phyloP scores from a whole-genome alignment of 1,140 invertebrate genomes.

The Mercenaria mercenaria region DNA sequence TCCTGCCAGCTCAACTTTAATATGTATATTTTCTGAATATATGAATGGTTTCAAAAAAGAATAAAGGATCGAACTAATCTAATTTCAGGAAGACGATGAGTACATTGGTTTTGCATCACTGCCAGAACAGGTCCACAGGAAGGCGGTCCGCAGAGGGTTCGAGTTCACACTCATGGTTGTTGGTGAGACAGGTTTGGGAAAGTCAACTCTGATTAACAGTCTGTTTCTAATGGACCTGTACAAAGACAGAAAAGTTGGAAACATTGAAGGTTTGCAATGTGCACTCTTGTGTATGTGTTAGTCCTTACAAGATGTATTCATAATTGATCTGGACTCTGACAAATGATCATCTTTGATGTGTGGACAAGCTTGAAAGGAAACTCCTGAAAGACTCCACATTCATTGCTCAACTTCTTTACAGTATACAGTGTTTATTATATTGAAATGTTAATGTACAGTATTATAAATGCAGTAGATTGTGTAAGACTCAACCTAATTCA shows the following conservation, averaged over 20 bases:
- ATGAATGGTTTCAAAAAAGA: too few species aligned
- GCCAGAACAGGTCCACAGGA: constrained; percentile 87
- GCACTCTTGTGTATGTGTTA: neutral
- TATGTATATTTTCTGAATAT: too few species aligned
- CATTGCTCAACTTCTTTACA: too few species aligned
- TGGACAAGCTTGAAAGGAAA: too few species aligned
- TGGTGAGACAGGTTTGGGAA: constrained; percentile 87
- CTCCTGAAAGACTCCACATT: too few species aligned
- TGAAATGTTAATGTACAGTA: too few species aligned
- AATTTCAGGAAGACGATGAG: constrained; percentile 83
- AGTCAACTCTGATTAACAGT: constrained; percentile 87
- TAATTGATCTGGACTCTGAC: neutral
- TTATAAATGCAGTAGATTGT: too few species aligned
- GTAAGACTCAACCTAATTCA: too few species aligned
- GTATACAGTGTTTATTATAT: too few species aligned
- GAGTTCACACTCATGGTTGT: constrained; percentile 88
- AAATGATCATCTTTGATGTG: too few species aligned
- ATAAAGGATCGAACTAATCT: too few species aligned
- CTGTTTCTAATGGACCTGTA: constrained; percentile 86
- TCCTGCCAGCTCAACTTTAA: too few species aligned
- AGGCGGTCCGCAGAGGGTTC: constrained; percentile 87
- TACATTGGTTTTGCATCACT: constrained; percentile 89
- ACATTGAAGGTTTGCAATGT: constrained; percentile 81
- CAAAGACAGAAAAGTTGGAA: constrained; percentile 80
- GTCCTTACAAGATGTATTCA: neutral